Percentiles rank a stretch among this genome's conserved stretches.
Conservation (phyloP, 2,888 invertebrate genomes). For the Gastracanthus pulcherrimus region DNA sequence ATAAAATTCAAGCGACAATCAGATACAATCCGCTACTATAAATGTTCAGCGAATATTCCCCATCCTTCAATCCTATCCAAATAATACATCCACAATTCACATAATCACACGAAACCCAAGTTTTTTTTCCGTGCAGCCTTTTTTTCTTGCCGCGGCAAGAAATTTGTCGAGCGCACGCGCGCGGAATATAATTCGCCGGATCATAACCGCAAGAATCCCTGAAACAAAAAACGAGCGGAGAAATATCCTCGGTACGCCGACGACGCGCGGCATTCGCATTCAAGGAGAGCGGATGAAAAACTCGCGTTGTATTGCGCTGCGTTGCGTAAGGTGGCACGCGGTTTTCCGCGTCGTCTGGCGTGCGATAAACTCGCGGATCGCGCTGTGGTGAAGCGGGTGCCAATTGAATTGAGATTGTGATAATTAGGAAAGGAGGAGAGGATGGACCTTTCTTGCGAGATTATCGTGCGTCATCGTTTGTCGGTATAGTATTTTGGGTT, state of each 20-base stretch:
- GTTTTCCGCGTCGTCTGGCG: background rate
- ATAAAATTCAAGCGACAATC: too few relatives aligned
- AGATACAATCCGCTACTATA: too few relatives aligned
- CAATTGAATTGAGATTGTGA: background rate
- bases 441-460: background rate
- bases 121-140: background rate
- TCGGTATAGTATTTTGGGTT: background rate
- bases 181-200: background rate
- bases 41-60: too few relatives aligned
- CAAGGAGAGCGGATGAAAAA: constrained; percentile 21
- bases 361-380: background rate
- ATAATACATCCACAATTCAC: background rate
- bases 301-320: background rate
- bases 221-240: background rate
- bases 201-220: constrained; percentile 23
- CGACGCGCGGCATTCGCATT: constrained; percentile 1
- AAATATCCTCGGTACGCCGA: constrained; percentile 12
- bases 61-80: background rate
- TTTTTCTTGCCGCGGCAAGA: background rate
- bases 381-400: background rate
- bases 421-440: background rate
- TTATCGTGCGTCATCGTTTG: background rate
- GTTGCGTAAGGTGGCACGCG: constrained; percentile 37
- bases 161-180: background rate
- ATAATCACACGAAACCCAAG: background rate